These are phyloP conservation scores for Acrobasis repandana DNA, from an alignment of 2,888 invertebrate genomes.

Conservation along the genomic window DNA sequence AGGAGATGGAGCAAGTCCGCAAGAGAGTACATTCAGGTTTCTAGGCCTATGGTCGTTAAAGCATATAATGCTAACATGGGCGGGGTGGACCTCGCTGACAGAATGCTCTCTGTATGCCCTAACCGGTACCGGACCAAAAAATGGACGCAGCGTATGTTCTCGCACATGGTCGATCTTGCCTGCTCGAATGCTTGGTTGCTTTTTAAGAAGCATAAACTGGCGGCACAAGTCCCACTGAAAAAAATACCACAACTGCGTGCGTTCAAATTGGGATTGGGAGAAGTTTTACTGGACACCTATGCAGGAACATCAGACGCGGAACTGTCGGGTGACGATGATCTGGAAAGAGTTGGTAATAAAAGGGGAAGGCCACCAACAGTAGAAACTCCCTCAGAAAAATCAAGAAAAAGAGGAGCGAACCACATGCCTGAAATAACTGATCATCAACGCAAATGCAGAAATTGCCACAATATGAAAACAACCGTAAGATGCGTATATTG, in stretches of 20 bases:
- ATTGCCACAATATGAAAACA: too few relatives aligned
- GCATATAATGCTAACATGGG: slow-evolving; percentile 21
- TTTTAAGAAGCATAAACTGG: slow-evolving; percentile 16
- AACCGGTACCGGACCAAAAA: slow-evolving; percentile 26
- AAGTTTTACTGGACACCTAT: not conserved
- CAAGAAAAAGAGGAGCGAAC: too few relatives aligned
- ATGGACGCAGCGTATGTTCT: slow-evolving; percentile 30
- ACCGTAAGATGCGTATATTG: too few relatives aligned
- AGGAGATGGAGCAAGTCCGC: too few relatives aligned
- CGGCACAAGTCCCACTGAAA: not conserved
- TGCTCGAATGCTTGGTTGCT: slow-evolving; percentile 28
- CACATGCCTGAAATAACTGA: too few relatives aligned
- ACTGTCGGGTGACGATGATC: too few relatives aligned
- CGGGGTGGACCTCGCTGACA: slow-evolving; percentile 27
- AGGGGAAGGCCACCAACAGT: not conserved
- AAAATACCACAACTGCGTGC: not conserved
- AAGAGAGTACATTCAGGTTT: too few relatives aligned
- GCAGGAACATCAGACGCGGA: not conserved
- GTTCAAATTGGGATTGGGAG: not conserved
- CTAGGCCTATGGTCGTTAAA: too few relatives aligned
- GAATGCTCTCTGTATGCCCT: slow-evolving; percentile 27
- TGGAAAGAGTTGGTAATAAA: not conserved
- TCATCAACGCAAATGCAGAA: too few relatives aligned
- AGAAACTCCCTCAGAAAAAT: too few relatives aligned
- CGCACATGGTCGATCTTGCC: slow-evolving; percentile 29